Evolutionary conservation across 2,113 vertebrate genomes (phyloP), one percentile per base, ranked within the genome.

Genomic region (Pipa parva): DNA sequence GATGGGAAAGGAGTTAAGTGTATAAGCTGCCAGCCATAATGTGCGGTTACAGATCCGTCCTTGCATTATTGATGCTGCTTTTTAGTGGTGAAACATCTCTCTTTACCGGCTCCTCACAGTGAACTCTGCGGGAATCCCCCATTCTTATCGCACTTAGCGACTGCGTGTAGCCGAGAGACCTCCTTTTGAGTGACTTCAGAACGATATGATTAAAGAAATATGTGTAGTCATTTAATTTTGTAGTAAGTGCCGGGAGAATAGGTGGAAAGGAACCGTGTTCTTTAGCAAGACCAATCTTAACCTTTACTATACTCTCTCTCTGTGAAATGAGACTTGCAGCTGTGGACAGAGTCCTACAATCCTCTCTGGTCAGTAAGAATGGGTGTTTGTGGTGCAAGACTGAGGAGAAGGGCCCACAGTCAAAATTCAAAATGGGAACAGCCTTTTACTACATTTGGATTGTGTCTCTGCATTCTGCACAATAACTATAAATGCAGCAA

Each of bases 31-130:
- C 65, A 68, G 65, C 65, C 58, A 59, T 68, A 68, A 68, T 68
- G 65, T 68, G 65, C 56, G 36, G 65, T 68, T 68, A 68, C 65
- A 68, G 65, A 68, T 68, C 65, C 18, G 13, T 9, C 29, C 46
- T n/a, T 68, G 65, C 65, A 68, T 68, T 68, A 68, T 68, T 68
- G 65, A 68, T 68, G 65, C 46, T 51, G 45, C 56, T 68, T 68
- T 68, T 68, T 68, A 68, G 56, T 58, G 49, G 45, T 52, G 65
- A 68, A 68, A 68, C 65, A 68, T 68, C 56, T 68, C 56, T 59
- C 33, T 68, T 59, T 51, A 59, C 56, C 13, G 56, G 56, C 65
- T 42, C 46, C 65, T 59, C 46, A 9, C 45, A 50, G 65, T 17
- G 56, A 31, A 46, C 56, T 39, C 65, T 51, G 56, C 25, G 46